Evolutionary conservation across 2,797 vertebrate genomes (phyloP), one percentile per base, ranked within the genome.

Genomic region (Trachops cirrhosus): DNA sequence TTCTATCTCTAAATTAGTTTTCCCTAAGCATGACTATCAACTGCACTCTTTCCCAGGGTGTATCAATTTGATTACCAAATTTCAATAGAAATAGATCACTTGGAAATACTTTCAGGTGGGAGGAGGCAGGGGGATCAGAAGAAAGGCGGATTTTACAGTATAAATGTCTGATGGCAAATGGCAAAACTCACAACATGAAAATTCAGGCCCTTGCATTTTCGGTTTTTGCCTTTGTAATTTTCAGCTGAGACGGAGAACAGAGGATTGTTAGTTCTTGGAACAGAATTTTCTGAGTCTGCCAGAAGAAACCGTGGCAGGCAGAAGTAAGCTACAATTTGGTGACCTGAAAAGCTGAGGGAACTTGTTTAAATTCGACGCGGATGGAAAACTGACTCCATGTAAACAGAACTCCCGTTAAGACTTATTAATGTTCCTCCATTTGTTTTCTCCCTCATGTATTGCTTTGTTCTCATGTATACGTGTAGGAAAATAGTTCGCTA

Each of bases 261-360:
- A 95, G 79, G 94, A 95, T 71, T 93, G 87, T 89, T 95, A 89
- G 83, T 57, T 95, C 39, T 74, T 50, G 93, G 62, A 79, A 48
- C 3, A 44, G 57, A 89, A 14, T 88, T 95, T 85, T 93, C 90
- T 46, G 34, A 62, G 34, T 32, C 18, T 48, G 34, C 62, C 89
- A 68, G 64, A 9, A 84, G 52, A 59, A 92, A 57, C 50, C 6
- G 0, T 9, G 39, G 50, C 9, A 50, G 82, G 26, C 62, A 52
- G 70, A 92, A 78, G 26, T 2, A 46, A 94, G 67, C 82, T 94
- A 74, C 54, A 92, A 82, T 89, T 84, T 89, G 86, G 88, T 75
- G 79, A 86, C 71, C 41, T 29, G 46, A 79, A 93, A 75, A 94
- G 18, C 68, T 26, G 77, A 84, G 70, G 52, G 26, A 16, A 34